Percentiles rank a stretch among this genome's conserved stretches.
Conservation (phyloP, 2,113 vertebrate genomes). For the Anolis carolinensis region DNA sequence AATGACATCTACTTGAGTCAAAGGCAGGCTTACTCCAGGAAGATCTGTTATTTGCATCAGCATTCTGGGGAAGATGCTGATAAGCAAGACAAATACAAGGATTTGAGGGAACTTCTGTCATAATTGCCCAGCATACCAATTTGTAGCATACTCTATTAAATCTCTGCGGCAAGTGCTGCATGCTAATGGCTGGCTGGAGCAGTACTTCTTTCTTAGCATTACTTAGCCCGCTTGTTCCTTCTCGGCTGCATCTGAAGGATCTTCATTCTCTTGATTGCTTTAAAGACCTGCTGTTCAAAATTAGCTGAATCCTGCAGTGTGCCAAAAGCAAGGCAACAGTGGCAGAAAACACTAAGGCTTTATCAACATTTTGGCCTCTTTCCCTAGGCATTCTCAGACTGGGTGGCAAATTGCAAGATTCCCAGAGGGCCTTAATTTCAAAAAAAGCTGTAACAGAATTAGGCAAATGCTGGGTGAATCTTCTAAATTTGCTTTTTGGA, state of each 20-base stretch:
- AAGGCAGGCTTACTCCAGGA: constrained; percentile 38
- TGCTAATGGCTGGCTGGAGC: neutral
- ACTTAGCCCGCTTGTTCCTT: constrained; percentile 5
- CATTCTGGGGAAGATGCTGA: constrained; percentile 24
- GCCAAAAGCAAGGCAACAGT: constrained; percentile 16
- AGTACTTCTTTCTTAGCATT: constrained; percentile 17
- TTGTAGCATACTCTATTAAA: constrained; percentile 26
- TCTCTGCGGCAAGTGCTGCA: constrained; percentile 16
- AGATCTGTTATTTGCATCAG: constrained; percentile 20
- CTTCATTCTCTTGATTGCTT: constrained; percentile 25
- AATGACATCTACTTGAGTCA: constrained; percentile 52
- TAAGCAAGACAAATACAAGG: constrained; percentile 23
- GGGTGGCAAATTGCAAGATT: constrained; percentile 29
- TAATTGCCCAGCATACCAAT: constrained; percentile 39
- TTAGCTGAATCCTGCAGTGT: constrained; percentile 29
- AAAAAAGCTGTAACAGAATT: neutral
- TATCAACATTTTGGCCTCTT: neutral
- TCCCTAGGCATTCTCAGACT: neutral
- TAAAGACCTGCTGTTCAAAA: constrained; percentile 21
- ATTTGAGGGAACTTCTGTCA: constrained; percentile 28
- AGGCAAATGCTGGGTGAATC: neutral
- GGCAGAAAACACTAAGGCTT: constrained; percentile 32
- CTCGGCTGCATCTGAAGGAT: constrained; percentile 22
- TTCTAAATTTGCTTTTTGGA: neutral
- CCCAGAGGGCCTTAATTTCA: constrained; percentile 4